Percentiles rank a stretch among this genome's conserved stretches.
Conservation (phyloP, 2,797 vertebrate species). For the Pempheris klunzingeri region DNA sequence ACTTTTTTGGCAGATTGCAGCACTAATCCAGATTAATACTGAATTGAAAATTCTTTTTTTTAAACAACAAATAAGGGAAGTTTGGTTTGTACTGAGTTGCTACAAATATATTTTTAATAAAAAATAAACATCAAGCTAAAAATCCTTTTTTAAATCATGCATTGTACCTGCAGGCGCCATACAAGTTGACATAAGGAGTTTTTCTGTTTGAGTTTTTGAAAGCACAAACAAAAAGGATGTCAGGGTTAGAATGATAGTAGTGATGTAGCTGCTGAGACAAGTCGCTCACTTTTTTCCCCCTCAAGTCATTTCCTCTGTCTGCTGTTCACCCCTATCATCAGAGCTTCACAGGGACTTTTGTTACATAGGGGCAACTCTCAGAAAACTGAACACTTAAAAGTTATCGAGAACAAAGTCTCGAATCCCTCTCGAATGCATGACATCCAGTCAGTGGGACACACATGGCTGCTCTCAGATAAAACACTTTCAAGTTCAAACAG, state of each 20-base stretch:
- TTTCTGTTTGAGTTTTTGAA: neutral
- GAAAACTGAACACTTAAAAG: constrained; percentile 69
- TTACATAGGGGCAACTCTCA: constrained; percentile 75
- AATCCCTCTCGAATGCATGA: constrained; percentile 65
- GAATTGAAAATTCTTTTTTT: too few relatives aligned
- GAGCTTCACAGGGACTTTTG: constrained; percentile 60
- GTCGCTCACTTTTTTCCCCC: constrained; percentile 8
- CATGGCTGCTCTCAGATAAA: constrained; percentile 77
- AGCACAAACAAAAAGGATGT: neutral
- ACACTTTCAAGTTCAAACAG: constrained; percentile 79
- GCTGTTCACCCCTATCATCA: constrained; percentile 55
- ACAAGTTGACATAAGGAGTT: neutral
- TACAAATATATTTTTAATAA: too few relatives aligned
- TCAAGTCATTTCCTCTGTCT: constrained; percentile 48
- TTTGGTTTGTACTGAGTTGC: too few relatives aligned
- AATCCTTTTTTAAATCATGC: too few relatives aligned
- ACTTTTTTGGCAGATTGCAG: neutral
- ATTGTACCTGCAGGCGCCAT: neutral
- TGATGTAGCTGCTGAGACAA: constrained; percentile 33
- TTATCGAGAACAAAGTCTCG: constrained; percentile 71
- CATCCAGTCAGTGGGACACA: constrained; percentile 76
- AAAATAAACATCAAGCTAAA: too few relatives aligned
- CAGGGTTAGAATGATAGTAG: constrained; percentile 24
- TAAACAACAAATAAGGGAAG: too few relatives aligned
- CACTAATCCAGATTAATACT: too few relatives aligned